Evolutionary conservation across 2,888 invertebrate species (phyloP), one percentile per base, ranked within the genome.

Genomic region (Microplitis deprimator): DNA sequence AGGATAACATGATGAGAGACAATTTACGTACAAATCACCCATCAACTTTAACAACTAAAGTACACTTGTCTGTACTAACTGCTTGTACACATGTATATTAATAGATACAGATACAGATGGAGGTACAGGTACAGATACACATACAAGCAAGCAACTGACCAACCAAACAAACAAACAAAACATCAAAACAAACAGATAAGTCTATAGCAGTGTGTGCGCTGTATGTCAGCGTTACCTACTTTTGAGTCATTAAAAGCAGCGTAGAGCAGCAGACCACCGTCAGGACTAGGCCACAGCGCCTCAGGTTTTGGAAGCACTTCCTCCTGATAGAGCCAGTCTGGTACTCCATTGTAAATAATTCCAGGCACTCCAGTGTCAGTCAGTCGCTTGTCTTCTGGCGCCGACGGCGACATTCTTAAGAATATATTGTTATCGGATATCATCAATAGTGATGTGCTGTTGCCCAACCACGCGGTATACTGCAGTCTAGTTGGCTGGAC

Each of bases 291-390:
- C 98, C 98, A 98, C 83, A 96, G 91, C 69, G 97, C 97, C 87
- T 96, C 93, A 77, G 93, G 94, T 81, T 92, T 92, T 82, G 94
- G 93, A 86, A 97, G 92, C 87, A 98, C 94, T 91, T 98, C 97
- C 93, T 98, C 97, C 93, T 98, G 98, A 91, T 98, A 98, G 40
- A 98, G 91, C 98, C 98, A 98, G 90, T 98, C 98, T 17, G 98
- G 96, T 50, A 98, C 93, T 75, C 98, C 98, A 90, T 98, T 98
- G 91, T 96, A 97, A 77, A 98, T 92, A 76, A 94, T 91, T 77
- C 95, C 95, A n/a, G 95, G 94, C 82, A 92, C 91, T 50, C 96
- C 96, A 72, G 95, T 94, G 87, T 92, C 92, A 72, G 96, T 96
- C 87, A 96, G 92, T 70, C 94, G 92, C 76, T 93, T 91, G 83